These are phyloP conservation scores for Dasyprocta punctata DNA, from an alignment of 2,113 vertebrate species.

Conservation along the genomic window DNA sequence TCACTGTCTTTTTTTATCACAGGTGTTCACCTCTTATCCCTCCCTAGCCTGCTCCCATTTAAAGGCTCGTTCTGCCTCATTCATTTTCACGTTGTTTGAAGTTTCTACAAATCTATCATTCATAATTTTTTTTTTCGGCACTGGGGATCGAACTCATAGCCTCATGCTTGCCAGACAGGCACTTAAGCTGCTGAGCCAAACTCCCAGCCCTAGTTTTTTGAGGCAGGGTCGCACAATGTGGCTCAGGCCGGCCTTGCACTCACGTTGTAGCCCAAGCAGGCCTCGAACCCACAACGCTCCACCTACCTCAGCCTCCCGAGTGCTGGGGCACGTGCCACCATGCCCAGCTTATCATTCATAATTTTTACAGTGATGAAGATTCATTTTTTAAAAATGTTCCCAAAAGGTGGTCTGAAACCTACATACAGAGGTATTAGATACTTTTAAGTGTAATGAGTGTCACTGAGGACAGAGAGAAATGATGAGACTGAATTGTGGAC, in stretches of 20 bases:
- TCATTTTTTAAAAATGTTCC: background rate
- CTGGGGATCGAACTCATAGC: too few species aligned
- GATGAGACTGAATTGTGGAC: background rate
- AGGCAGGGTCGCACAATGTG: too few species aligned
- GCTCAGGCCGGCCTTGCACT: too few species aligned
- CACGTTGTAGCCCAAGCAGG: too few species aligned
- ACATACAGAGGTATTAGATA: background rate
- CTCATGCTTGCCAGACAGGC: too few species aligned
- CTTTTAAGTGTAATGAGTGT: background rate
- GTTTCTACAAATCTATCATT: background rate
- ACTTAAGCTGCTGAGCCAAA: too few species aligned
- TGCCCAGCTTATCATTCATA: background rate
- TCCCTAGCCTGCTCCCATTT: background rate
- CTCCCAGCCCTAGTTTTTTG: too few species aligned
- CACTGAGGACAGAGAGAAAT: background rate
- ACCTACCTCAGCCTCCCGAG: too few species aligned
- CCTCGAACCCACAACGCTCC: too few species aligned
- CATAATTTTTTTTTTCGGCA: slow-evolving; percentile 33
- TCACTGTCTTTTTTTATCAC: slow-evolving; percentile 8
- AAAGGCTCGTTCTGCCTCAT: background rate
- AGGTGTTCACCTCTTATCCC: background rate
- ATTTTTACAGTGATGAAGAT: slow-evolving; percentile 27
- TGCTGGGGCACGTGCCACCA: too few species aligned
- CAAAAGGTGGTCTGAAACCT: background rate
- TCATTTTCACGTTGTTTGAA: background rate